Evolutionary conservation across 2,797 vertebrate genomes (phyloP), one percentile per base, ranked within the genome.

Genomic region (Labeo calbasu): DNA sequence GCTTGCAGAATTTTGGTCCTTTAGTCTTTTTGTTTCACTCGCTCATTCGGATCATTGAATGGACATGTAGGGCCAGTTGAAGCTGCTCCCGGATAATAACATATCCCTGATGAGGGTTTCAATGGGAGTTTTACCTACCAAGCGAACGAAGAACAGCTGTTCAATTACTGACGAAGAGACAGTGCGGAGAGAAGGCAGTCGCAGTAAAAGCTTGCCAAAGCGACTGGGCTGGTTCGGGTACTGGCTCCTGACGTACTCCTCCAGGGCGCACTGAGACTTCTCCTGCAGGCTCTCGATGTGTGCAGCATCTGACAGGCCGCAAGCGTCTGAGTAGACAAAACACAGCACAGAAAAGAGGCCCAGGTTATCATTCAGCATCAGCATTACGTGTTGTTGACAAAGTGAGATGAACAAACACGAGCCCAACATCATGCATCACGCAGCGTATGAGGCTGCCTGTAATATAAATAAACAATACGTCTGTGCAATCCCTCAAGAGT

Each of bases 61-160:
- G 94, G 98, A 98, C 98, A 99, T 99, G 96, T 99, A 99, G 97
- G 98, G 98, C 98, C 98, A 99, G 97, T 99, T 99, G 97, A 99
- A 99, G 96, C 98, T 99, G 97, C 98, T 99, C 93, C 98, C 98
- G 91, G 98, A 99, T 95, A 99, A 96, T 95, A 99, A 95, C 98
- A 99, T 99, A 95, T 99, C 98, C 93, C 98, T 96, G 96, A 99
- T 99, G 96, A 99, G 98, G 95, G 98, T 99, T 96, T 99, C 98
- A 95, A 99, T 99, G 93, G 98, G 98, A 95, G 98, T 99, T 98
- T 99, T 99, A 99, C 98, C 98, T 98, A 99, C 98, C 97, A 99
- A 97, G 93, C 98, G 98, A 91, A 99, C 98, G 97, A 99, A 99
- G 96, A 99, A 99, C 93, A 99, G 98, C 95, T 99, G 98, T 94